These are phyloP conservation scores for Heliconius congener DNA, from an alignment of 1,140 invertebrate species.

Conservation along the genomic window DNA sequence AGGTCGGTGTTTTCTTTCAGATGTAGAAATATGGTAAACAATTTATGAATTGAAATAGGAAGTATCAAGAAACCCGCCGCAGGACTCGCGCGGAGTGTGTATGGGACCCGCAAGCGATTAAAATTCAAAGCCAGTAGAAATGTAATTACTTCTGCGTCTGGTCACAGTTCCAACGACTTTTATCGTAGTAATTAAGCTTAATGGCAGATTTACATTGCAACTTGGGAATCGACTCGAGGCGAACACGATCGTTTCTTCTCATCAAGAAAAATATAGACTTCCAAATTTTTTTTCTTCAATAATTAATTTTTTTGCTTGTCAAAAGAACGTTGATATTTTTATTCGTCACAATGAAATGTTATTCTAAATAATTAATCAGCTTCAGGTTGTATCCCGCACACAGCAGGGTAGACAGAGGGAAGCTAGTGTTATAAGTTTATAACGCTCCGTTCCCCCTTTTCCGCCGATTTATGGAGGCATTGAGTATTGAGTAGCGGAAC, in stretches of 20 bases:
- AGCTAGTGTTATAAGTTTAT: too few relatives aligned
- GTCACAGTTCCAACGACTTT: constrained; percentile 70
- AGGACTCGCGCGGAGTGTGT: constrained; percentile 15
- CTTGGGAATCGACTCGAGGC: constrained; percentile 34
- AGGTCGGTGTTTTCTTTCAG: constrained; percentile 16
- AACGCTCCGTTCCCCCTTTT: too few relatives aligned
- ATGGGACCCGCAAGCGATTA: constrained; percentile 56
- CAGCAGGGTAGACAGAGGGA: too few relatives aligned
- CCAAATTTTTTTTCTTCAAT: not conserved
- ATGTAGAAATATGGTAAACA: constrained; percentile 22
- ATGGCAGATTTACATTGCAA: constrained; percentile 52
- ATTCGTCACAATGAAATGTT: too few relatives aligned
- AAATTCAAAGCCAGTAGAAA: constrained; percentile 77
- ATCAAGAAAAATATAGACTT: constrained; percentile 19
- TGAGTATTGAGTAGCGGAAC: too few relatives aligned
- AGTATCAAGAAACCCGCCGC: constrained; percentile 26
- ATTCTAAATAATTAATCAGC: too few relatives aligned
- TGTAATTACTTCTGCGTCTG: constrained; percentile 74
- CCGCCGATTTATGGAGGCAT: too few relatives aligned
- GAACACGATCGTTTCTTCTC: constrained; percentile 26
- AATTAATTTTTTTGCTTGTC: too few relatives aligned
- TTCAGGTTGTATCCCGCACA: too few relatives aligned
- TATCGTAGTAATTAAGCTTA: constrained; percentile 75
- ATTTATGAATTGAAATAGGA: constrained; percentile 30
- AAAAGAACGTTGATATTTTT: too few relatives aligned